Evolutionary conservation across 1,140 invertebrate species (phyloP).

Genomic region (Tribolium madens): DNA sequence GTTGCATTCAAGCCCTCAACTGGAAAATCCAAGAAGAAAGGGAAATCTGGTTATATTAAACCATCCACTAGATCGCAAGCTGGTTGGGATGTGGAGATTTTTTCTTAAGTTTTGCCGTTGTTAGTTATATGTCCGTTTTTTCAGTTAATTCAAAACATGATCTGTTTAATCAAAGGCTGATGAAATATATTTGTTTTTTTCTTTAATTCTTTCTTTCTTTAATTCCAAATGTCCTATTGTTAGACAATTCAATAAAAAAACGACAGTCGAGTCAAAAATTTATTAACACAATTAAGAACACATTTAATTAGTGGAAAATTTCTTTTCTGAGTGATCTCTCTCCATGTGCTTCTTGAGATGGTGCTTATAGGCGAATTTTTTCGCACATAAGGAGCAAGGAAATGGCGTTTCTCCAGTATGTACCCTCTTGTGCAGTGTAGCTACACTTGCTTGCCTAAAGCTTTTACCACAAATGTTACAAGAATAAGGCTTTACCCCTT

Average conservation of each 20-base stretch:
- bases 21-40: background rate
- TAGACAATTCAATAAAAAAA: too few relatives aligned
- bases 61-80: background rate
- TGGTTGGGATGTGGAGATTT: background rate
- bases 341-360: slow-evolving; percentile 12
- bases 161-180: too few relatives aligned
- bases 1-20: background rate
- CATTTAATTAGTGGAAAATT: too few relatives aligned
- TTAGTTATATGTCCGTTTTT: too few relatives aligned
- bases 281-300: too few relatives aligned
- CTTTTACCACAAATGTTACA: slow-evolving; percentile 13
- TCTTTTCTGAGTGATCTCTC: background rate
- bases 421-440: background rate
- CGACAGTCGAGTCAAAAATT: too few relatives aligned
- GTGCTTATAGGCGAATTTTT: slow-evolving; percentile 7
- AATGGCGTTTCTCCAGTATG: slow-evolving; percentile 12
- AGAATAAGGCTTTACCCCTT: background rate
- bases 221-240: too few relatives aligned
- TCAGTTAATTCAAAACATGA: too few relatives aligned
- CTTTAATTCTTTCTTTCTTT: too few relatives aligned
- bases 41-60: background rate
- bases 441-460: background rate
- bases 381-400: background rate
- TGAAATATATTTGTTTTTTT: too few relatives aligned
- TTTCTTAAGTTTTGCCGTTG: too few relatives aligned